Evolutionary conservation across 2,888 invertebrate species (phyloP).

Genomic region (Timema podura): DNA sequence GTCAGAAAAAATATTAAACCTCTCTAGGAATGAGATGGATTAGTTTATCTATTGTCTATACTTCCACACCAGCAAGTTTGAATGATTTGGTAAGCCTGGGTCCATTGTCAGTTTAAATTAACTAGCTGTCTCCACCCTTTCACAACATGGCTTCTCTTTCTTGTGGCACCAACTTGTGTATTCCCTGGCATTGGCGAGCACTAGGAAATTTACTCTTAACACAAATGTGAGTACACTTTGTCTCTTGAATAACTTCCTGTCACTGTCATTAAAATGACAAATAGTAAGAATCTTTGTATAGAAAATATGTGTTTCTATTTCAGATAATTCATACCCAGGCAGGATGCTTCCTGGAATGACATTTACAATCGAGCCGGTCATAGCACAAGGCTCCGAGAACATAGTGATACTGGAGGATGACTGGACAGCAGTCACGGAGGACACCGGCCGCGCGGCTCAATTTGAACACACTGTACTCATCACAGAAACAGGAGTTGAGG

Average conservation of each 20-base stretch:
- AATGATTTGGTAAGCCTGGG: no score
- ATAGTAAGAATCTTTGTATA: background rate
- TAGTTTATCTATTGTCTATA: no score
- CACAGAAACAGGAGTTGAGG: slow-evolving; percentile 69
- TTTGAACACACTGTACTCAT: slow-evolving; percentile 89
- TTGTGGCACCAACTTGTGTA: background rate
- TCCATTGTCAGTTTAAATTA: no score
- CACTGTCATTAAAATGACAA: no score
- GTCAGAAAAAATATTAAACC: no score
- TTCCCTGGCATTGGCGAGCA: background rate
- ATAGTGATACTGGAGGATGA: slow-evolving; percentile 75
- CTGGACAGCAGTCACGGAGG: slow-evolving; percentile 87
- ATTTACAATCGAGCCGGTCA: slow-evolving; percentile 89
- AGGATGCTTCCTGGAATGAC: slow-evolving; percentile 85
- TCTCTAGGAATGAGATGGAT: no score
- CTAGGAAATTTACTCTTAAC: background rate
- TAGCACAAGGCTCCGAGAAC: slow-evolving; percentile 68
- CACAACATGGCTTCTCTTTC: no score
- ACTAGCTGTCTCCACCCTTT: no score
- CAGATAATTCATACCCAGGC: slow-evolving; percentile 63
- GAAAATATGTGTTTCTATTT: slow-evolving; percentile 33
- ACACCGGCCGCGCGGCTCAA: slow-evolving; percentile 80
- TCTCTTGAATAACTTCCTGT: no score
- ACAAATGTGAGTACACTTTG: no score
- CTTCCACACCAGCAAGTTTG: no score